Base-by-base conservation (phyloP, 2,113 vertebrate genomes). In the Podarcis raffonei region DNA sequence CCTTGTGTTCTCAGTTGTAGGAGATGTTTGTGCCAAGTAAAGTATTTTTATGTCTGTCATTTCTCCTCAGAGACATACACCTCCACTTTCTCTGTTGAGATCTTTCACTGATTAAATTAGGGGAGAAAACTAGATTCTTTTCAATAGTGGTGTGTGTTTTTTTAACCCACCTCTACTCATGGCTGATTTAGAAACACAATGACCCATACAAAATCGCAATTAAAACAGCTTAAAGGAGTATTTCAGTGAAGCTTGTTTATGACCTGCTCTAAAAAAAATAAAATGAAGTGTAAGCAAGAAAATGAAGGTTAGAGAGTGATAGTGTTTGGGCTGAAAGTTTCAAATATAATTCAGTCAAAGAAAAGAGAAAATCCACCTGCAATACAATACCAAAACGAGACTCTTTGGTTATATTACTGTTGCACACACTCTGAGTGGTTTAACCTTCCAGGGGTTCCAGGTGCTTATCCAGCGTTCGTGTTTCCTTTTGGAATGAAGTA, bases 121-220 rank as follows among this genome's bases (percentile, higher is more conserved):
- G 53, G 89, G 48, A 9, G 48, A 75, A 85, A 86, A 1, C 2
- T 68, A 39, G 0, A 0, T 65, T 93, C 16, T 72, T 89, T 32
- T 15, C 0, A 83, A 59, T 9, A 80, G 0, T 0, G 2, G 0
- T 6, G 7, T 7, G 1, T 9, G 68, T 74, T 77, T 16, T 77
- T 1, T 82, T 77, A 1, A 48, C 8, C 42, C 42, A 62, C 66
- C 35, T 72, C 35, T 80, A 23, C 77, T 53, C 4, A 32, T 3
- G 4, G 2, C 8, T 89, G 78, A 84, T 77, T 91, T 86, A 25
- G 90, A 94, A 88, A 15, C 81, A 89, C n/a, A 86, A 20, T 25
- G 84, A 90, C 84, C 72, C 87, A 81, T 88, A 83, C 91, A 94
- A 94, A 93, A 89, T 25, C 66, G 90, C 85, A 87, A 84, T 94